Evolutionary conservation across 1,140 invertebrate species (phyloP), one percentile per base, ranked within the genome.

Genomic region (Tetragonula clypearis): DNA sequence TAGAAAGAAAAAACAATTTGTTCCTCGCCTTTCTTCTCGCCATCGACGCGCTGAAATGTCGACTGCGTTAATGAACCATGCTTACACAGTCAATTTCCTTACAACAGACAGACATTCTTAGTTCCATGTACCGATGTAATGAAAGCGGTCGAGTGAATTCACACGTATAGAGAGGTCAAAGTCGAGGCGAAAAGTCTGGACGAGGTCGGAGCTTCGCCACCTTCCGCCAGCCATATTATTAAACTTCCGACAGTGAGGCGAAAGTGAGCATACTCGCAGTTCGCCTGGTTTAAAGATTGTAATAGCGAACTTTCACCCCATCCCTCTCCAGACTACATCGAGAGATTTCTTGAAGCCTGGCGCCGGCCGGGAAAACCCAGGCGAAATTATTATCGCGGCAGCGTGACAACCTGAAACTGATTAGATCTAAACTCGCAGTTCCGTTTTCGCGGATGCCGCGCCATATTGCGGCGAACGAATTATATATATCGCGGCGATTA

Each of bases 381-480:
- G 68, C 71, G 49, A 83, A 86, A 89, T 86, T 88, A 89, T 89
- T 89, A 30, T 30, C 86, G 75, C 30, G 60, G 55, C 82, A 60
- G 30, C 78, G 74, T 82, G 83, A 88, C 82, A 81, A 86, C 71
- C 71, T 49, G 76, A 89, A 30, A 88, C 88, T 88, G 86, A 89
- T 89, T 88, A 89, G 75, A 89, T 86, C 86, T 86, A 78, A 89
- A 89, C 86, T 89, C 86, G 68, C 30, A 9, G 15, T 60, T 76
- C 56, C 21, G 53, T 68, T 72, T 49, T 4, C 60, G 79, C 71
- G 79, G 65, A 11, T 76, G 60, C 56, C 69, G 55, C 75, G 87
- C 76, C 79, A 84, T 80, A 87, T 71, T 65, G 55, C 56, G 23
- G 19, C 6, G 41, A 30, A 65, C 56, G 14, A 82, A 82, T 82